Evolutionary conservation across 2,888 invertebrate genomes (phyloP), one percentile per base, ranked within the genome.

Genomic region (Yponomeuta evonymella): DNA sequence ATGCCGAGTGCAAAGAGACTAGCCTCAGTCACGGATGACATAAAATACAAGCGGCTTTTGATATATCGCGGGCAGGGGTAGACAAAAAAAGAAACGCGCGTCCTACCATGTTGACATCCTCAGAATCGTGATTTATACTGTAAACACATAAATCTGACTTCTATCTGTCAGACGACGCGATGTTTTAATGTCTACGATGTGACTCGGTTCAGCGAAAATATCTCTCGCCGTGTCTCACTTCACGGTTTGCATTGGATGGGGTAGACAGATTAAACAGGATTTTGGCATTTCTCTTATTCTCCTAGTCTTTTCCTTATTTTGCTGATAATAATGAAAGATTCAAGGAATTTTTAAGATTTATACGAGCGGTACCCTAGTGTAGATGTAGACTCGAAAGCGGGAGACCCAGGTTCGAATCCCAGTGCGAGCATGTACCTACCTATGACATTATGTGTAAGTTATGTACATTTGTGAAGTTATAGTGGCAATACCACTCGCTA

Each of bases 121-220:
- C 80, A 75, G 74, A 73, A 75, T 70, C 81, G 81, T 92, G 92
- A 93, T 92, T 92, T 92, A 90, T 91, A 86, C 88, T 87, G 92
- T 91, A 92, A 92, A 93, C 92, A 92, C 90, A 92, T 93, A 92
- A 92, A 93, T 92, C 92, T 86, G 92, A 90, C 90, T 90, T 89
- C 85, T 86, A 84, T 86, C 90, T 89, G 90, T 90, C 90, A 88
- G 80, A 76, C 23, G 36, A n/a, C 23, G 48, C 65, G 48, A 48
- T 70, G 70, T 58, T 70, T 48, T 70, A 64, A 65, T 65, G 65
- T 62, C 69, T 64, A 30, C 11, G n/a, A 30, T 30, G 68, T n/a
- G 68, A 68, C 48, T 29, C 43, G 43, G n/a, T 30, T 43, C 33
- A 6, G 69, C 69, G 69, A 51, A 69, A 51, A 70, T 70, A 70